These are phyloP conservation scores for Rhingia campestris DNA, from an alignment of 2,888 invertebrate genomes.

Conservation along the genomic window DNA sequence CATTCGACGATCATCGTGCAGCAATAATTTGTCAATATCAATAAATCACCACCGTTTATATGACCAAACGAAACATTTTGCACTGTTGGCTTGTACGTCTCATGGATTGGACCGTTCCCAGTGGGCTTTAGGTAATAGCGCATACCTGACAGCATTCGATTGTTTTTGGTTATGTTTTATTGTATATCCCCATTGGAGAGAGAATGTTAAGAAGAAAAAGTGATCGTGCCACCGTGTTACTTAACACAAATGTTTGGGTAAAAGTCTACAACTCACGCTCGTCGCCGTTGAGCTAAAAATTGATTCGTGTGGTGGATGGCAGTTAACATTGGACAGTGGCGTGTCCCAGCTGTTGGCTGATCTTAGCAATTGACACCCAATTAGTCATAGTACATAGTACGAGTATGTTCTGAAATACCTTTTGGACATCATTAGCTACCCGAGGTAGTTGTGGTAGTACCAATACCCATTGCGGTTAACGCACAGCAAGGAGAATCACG, in stretches of 20 bases:
- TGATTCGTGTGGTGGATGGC: not conserved
- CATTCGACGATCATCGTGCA: conserved; percentile 53
- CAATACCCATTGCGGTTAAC: too few relatives aligned
- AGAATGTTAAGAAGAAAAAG: conserved; percentile 19
- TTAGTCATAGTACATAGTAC: not conserved
- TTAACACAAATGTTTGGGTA: conserved; percentile 20
- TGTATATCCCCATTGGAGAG: conserved; percentile 7
- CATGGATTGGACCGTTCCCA: conserved; percentile 16
- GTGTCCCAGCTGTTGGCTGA: conserved; percentile 28
- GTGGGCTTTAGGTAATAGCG: conserved; percentile 9
- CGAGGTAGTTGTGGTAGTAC: too few relatives aligned
- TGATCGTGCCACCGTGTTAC: conserved; percentile 39
- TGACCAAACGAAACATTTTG: conserved; percentile 35
- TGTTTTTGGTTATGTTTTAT: conserved; percentile 30
- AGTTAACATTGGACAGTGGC: conserved; percentile 9
- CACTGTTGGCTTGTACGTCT: conserved; percentile 20
- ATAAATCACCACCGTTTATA: conserved; percentile 63
- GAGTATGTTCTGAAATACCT: conserved; percentile 5
- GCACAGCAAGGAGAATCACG: too few relatives aligned
- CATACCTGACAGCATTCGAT: conserved; percentile 45
- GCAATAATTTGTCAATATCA: conserved; percentile 66
- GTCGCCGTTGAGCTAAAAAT: not conserved
- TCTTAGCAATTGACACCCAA: conserved; percentile 40
- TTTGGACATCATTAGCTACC: conserved; percentile 19
- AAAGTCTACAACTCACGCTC: conserved; percentile 15